Base-by-base conservation (phyloP, 2,888 invertebrate species). In the Noctua janthina region DNA sequence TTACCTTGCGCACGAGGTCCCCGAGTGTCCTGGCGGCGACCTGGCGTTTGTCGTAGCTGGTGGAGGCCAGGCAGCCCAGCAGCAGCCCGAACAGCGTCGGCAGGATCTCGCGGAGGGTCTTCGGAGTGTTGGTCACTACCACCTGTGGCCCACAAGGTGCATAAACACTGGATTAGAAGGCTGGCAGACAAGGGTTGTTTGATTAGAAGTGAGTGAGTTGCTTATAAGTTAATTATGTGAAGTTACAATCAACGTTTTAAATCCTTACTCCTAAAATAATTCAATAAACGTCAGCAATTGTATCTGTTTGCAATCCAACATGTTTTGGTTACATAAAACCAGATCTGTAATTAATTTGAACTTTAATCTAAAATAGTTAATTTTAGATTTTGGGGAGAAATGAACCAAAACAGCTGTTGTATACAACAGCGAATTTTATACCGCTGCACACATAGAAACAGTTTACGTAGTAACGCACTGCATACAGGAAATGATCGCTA, bases 71-170 rank as follows among this genome's bases (percentile, higher is more conserved):
- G 95, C 99, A 99, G 74, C 99, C 99, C 77, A 99, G 97, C 83
- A 99, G 96, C 74, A 99, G 97, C 23, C 98, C 98, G 96, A 99
- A 99, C 70, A 99, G 96, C 0, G 99, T 99, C 11, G 99, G 99
- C 87, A 99, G 97, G 91, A 99, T 99, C 97, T 99, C 99, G 83
- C 99, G 97, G 69, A 99, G 97, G 0, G 99, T 99, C 93, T 99
- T 98, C 0, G 99, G 99, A 0, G 99, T 99, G 94, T 99, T 99
- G 1, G 99, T 99, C 2, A 99, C 99, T 2, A 99, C 99, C 88
- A 99, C 99, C 96, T 96, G 56, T 0, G 6, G 66, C 39, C 2
- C 1, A 54, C 43, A 46, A 8, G 4, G 10, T 23, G 5, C 29
- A 17, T 71, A 20, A 29, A 68, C 8, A 7, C n/a, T 8, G 15